These are phyloP conservation scores for Fulica atra DNA, from an alignment of 2,113 vertebrate species.

Conservation along the genomic window DNA sequence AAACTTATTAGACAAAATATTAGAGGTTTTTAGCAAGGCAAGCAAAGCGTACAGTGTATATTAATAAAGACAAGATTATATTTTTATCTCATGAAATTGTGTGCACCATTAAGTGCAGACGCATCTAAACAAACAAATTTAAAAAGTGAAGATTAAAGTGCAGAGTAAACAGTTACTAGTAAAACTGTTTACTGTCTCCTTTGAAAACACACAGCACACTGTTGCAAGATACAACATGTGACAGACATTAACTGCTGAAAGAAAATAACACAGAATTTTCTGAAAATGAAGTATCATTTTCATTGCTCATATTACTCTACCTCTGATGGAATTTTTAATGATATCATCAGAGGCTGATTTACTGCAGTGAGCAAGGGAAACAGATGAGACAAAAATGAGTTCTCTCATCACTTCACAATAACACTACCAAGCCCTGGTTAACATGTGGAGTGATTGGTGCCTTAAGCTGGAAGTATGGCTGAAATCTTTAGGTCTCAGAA, in stretches of 20 bases:
- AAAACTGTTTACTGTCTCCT: neutral
- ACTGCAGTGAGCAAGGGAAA: neutral
- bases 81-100: neutral
- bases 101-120: neutral
- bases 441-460: neutral
- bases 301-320: neutral
- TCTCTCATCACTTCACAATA: neutral
- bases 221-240: neutral
- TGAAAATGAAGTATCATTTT: neutral
- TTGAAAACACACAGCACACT: neutral
- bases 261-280: neutral
- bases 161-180: neutral
- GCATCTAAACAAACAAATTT: neutral
- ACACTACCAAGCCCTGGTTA: neutral
- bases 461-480: neutral
- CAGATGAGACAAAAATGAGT: neutral
- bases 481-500: neutral
- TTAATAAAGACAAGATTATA: neutral
- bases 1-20: neutral
- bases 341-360: neutral
- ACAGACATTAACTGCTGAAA: neutral
- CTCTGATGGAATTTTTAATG: neutral
- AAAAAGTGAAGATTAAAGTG: neutral
- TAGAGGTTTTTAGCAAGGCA: neutral
- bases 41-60: neutral